These are phyloP conservation scores for Agonopterix alstromeriana DNA, from an alignment of 2,888 invertebrate genomes.

Conservation along the genomic window DNA sequence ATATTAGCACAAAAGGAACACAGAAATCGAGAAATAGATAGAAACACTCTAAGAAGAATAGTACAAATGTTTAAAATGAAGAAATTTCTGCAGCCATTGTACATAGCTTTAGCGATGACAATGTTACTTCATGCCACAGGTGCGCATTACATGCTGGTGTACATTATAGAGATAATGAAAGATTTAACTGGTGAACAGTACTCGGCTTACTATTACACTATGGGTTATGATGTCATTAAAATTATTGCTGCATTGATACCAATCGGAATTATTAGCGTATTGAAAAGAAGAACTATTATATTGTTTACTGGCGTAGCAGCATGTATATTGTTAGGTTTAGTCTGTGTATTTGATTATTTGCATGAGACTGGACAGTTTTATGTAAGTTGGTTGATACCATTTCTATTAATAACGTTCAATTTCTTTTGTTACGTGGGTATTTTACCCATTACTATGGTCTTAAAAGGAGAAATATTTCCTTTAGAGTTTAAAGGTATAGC, in stretches of 20 bases:
- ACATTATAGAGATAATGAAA: slow-evolving; percentile 1
- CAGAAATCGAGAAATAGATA: background rate
- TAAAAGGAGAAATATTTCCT: slow-evolving; percentile 3
- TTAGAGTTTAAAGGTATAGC: slow-evolving; percentile 1
- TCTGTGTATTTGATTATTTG: slow-evolving; percentile 1
- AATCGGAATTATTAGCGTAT: background rate
- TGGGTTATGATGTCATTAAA: slow-evolving; percentile 1
- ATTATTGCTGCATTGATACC: background rate
- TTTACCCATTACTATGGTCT: background rate
- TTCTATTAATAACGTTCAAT: background rate
- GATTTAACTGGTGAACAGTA: background rate
- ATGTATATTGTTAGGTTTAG: background rate
- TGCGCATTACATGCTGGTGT: background rate
- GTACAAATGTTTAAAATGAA: background rate
- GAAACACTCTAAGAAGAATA: background rate
- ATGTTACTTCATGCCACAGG: background rate
- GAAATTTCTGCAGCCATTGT: background rate
- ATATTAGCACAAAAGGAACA: slow-evolving; percentile 15
- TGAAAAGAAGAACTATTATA: background rate
- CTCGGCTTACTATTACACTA: background rate
- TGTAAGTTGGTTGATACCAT: background rate
- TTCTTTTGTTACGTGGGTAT: background rate
- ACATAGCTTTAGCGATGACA: background rate
- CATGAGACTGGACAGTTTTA: background rate
- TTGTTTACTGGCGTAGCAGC: background rate